Percentiles rank a stretch among this genome's conserved stretches.
phyloP scores from a whole-genome alignment of 2,113 vertebrate species.

The Mirounga angustirostris region DNA sequence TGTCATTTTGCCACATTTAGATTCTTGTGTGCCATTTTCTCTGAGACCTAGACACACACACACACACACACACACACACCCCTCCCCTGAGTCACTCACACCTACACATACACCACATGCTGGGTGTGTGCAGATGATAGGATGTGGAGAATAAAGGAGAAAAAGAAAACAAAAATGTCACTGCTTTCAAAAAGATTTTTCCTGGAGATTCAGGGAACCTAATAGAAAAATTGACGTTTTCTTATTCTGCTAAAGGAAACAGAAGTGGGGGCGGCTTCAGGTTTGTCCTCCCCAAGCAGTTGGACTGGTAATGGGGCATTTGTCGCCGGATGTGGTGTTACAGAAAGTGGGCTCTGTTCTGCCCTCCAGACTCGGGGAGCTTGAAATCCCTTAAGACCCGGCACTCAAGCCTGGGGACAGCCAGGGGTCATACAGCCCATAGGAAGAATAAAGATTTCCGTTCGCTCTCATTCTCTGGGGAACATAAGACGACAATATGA shows the following conservation, averaged over 20 bases:
- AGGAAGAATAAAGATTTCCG: background rate
- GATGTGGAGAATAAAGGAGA: background rate
- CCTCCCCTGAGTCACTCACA: background rate
- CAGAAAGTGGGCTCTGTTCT: rapidly evolving
- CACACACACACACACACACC: background rate
- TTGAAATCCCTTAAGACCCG: no score
- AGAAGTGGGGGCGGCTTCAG: background rate
- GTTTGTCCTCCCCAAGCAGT: background rate
- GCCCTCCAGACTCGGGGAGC: background rate
- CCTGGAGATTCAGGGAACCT: constrained; percentile 11
- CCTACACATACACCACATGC: background rate
- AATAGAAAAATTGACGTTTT: background rate
- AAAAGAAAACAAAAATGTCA: constrained; percentile 54
- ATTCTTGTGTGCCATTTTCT: constrained; percentile 23
- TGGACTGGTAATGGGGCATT: rapidly evolving
- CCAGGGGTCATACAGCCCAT: background rate
- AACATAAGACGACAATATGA: rapidly evolving
- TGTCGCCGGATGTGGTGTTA: rapidly evolving
- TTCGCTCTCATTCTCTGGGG: background rate
- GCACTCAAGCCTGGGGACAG: background rate
- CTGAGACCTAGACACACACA: background rate
- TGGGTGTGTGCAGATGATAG: background rate
- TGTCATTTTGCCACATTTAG: background rate
- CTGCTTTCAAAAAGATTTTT: constrained; percentile 35
- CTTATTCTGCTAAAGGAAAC: constrained; percentile 43